Evolutionary conservation across 2,888 invertebrate genomes (phyloP).

Genomic region (Amiota mariae): DNA sequence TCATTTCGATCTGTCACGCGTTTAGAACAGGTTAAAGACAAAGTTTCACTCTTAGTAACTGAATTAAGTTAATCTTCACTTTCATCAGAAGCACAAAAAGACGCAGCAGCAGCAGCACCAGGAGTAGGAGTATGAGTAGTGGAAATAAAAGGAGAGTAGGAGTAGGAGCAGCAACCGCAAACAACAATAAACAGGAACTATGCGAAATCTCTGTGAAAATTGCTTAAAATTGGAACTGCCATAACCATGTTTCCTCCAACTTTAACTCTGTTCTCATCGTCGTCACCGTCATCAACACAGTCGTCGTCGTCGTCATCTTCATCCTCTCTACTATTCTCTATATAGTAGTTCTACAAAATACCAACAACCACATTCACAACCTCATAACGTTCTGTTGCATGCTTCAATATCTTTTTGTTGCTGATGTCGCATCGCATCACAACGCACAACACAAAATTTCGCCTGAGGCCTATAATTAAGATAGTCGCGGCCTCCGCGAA

Average conservation of each 20-base stretch:
- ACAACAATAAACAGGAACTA: conserved; percentile 44
- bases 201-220: conserved; percentile 56
- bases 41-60: too few species aligned
- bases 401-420: neutral
- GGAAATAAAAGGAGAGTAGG: too few species aligned
- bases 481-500: conserved; percentile 57
- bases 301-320: too few species aligned
- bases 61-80: too few species aligned
- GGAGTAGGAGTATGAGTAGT: neutral
- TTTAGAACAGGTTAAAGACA: too few species aligned
- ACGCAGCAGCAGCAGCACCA: conserved; percentile 9
- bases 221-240: conserved; percentile 50
- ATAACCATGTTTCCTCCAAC: neutral
- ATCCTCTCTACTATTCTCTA: too few species aligned
- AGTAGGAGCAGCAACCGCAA: neutral
- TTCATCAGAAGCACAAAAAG: too few species aligned
- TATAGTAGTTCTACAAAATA: too few species aligned
- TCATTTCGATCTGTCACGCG: too few species aligned
- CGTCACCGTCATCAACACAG: too few species aligned
- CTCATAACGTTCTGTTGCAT: neutral
- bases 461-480: conserved; percentile 59
- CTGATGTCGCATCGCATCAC: neutral
- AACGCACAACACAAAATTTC: conserved; percentile 23
- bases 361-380: neutral
- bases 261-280: too few species aligned